These are phyloP conservation scores for Caenorhabditis virilis DNA, from an alignment of 2,888 invertebrate genomes.

Conservation along the genomic window DNA sequence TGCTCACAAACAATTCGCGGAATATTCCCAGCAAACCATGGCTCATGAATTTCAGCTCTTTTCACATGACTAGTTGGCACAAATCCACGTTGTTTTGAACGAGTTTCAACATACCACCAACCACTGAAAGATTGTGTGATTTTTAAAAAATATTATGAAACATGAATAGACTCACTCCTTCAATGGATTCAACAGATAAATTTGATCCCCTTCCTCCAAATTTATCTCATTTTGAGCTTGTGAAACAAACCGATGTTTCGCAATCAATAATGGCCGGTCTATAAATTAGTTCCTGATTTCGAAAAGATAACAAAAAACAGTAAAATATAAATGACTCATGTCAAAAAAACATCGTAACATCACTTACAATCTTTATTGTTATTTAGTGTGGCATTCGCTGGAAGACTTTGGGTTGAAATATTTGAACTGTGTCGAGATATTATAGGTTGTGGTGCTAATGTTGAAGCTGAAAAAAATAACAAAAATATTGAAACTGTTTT, in stretches of 20 bases:
- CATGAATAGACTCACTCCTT: constrained; percentile 9
- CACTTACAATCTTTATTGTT: not conserved
- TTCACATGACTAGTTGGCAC: constrained; percentile 27
- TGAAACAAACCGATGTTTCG: constrained; percentile 21
- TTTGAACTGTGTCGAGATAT: constrained; percentile 13
- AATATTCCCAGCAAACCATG: constrained; percentile 37
- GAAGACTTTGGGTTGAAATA: constrained; percentile 15
- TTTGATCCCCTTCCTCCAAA: constrained; percentile 30
- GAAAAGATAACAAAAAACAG: too few relatives aligned
- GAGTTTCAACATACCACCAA: constrained; percentile 35
- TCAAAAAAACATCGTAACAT: too few relatives aligned
- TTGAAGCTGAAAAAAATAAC: too few relatives aligned
- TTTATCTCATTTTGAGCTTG: constrained; percentile 20
- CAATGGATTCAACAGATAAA: constrained; percentile 21
- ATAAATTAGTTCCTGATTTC: too few relatives aligned
- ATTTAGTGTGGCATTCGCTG: not conserved
- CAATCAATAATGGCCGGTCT: constrained; percentile 12
- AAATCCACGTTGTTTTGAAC: constrained; percentile 13
- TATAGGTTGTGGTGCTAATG: too few relatives aligned
- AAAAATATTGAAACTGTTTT: too few relatives aligned
- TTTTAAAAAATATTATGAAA: not conserved
- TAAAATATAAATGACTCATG: too few relatives aligned
- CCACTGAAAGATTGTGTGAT: constrained; percentile 11
- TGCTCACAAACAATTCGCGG: constrained; percentile 25
- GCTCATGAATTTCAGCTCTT: constrained; percentile 18